Evolutionary conservation across 2,113 vertebrate genomes (phyloP).

Genomic region (Gymnocephalus cernua): DNA sequence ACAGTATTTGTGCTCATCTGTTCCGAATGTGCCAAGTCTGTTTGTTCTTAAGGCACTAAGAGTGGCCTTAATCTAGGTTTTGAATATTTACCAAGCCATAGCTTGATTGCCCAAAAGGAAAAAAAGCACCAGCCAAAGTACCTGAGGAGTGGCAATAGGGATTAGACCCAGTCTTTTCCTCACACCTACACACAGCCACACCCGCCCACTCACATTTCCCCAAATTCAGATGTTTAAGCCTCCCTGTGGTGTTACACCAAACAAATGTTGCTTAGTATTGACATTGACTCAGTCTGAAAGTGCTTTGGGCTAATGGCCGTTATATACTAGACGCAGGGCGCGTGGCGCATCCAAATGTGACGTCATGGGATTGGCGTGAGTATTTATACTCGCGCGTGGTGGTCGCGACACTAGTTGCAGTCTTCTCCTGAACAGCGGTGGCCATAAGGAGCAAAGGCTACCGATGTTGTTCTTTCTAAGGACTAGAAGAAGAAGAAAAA

Average conservation of each 20-base stretch:
- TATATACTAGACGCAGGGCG: too few species aligned
- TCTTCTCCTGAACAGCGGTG: too few species aligned
- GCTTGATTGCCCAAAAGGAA: conserved; percentile 52
- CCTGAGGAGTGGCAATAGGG: conserved; percentile 43
- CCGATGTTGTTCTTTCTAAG: too few species aligned
- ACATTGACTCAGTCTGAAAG: conserved; percentile 36
- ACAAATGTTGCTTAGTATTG: conserved; percentile 59
- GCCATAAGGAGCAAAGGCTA: too few species aligned
- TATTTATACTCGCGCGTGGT: too few species aligned
- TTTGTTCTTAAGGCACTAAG: conserved; percentile 43
- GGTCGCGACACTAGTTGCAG: too few species aligned
- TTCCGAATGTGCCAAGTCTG: conserved; percentile 24
- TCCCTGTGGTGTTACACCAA: conserved; percentile 52
- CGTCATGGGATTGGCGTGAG: too few species aligned
- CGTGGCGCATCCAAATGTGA: too few species aligned
- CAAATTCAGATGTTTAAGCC: conserved; percentile 45
- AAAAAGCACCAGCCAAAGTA: conserved; percentile 43
- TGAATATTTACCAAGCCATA: conserved; percentile 60
- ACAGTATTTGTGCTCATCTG: conserved; percentile 3
- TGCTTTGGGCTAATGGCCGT: conserved; percentile 39
- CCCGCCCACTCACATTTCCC: conserved; percentile 16
- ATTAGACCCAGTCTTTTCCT: conserved; percentile 58
- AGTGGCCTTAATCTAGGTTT: conserved; percentile 31
- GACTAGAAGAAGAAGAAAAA: too few species aligned
- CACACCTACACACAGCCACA: conserved; percentile 41